Percentiles rank a stretch among this genome's conserved stretches.
These are phyloP conservation scores for Callospermophilus lateralis DNA, from an alignment of 2,113 vertebrate species.

Conservation along the genomic window DNA sequence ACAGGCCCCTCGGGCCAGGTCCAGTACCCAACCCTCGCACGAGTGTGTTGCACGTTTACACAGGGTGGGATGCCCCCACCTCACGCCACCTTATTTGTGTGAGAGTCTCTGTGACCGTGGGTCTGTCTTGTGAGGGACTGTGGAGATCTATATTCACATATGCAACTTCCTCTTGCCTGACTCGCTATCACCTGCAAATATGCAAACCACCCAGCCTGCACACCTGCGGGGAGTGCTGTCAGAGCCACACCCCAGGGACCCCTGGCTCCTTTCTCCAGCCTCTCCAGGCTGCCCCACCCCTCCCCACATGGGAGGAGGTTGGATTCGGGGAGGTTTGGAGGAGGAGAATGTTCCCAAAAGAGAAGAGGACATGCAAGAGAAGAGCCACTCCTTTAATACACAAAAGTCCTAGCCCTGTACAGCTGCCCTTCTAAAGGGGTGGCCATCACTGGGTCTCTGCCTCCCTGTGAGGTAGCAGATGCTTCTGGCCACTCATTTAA, in stretches of 20 bases:
- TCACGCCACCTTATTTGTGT: conserved; percentile 76
- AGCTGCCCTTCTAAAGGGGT: conserved; percentile 70
- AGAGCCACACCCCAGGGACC: background rate
- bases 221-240: background rate
- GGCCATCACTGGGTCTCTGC: background rate
- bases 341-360: conserved; percentile 52
- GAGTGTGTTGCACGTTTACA: conserved; percentile 85
- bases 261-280: conserved; percentile 40
- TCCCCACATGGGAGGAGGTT: conserved; percentile 50
- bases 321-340: conserved; percentile 75
- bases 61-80: conserved; percentile 54
- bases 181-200: conserved; percentile 71
- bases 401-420: conserved; percentile 68
- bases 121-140: conserved; percentile 75
- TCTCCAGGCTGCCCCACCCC: conserved; percentile 78
- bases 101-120: conserved; percentile 70
- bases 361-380: conserved; percentile 15
- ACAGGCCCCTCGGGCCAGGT: background rate
- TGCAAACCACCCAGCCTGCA: conserved; percentile 62
- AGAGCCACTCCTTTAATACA: conserved; percentile 73
- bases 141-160: conserved; percentile 76
- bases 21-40: conserved; percentile 75
- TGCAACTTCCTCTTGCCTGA: conserved; percentile 80
- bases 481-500: conserved; percentile 48
- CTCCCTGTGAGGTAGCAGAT: background rate